Evolutionary conservation across 2,888 invertebrate genomes (phyloP), one percentile per base, ranked within the genome.

Genomic region (Drosophila pegasa): DNA sequence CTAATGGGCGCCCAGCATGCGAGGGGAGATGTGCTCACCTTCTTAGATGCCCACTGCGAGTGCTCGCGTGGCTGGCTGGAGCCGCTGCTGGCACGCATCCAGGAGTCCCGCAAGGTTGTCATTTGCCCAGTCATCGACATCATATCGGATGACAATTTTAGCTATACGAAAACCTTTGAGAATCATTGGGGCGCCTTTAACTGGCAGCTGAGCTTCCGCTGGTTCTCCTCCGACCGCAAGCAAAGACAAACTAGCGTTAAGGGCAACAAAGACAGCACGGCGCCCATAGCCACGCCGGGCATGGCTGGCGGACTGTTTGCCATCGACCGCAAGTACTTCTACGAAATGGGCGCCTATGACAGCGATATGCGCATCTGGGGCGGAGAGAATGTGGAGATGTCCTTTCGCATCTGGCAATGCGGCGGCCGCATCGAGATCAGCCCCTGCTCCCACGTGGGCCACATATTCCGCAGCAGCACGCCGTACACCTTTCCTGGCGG

Each of bases 151-250:
- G 97, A 99, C 82, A 98, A 98, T 3, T 96, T 99, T 86, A 97
- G 98, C 35, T 99, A 99, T 91, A 96, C 96, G 3, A 97, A 98
- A 87, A 97, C 97, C 67, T 91, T 91, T 56, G 99, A 99, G 91
- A 95, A 98, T 50, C 98, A 99, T 88, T 98, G 98, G 96, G 99
- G 99, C 4, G 99, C 98, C 0, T 98, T 99, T 91, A 99, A 98
- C 92, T 99, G 99, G 99, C 96, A 98, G 79, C 93, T 99, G 16
- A 98, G 98, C 90, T 99, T 96, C 88, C 92, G 92, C 63, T 92
- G 88, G 90, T 90, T 90, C 65, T 80, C 90, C 18, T 75, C 82
- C 9, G 83, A 88, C 25, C 90, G 90, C 14, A 84, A 80, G 3
- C 76, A 6, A 12, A 29, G 74, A 2, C 68, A 75, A 37, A 7